Base-by-base conservation (phyloP, 2,888 invertebrate species). In the Gasteruption jaculator region DNA sequence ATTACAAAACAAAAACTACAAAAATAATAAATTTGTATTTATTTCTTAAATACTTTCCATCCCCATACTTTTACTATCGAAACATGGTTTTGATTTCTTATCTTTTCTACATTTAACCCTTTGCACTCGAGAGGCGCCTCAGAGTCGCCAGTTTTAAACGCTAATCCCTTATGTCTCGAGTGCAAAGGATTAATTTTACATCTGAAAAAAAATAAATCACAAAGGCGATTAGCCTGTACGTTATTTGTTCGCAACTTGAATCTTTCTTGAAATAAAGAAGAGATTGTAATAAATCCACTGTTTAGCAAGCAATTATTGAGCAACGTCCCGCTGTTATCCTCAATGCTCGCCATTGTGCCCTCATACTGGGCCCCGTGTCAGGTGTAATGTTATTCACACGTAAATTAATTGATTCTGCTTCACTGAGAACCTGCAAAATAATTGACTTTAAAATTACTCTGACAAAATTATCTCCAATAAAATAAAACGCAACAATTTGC, bases 401-500 rank as follows among this genome's bases (percentile, higher is more conserved):
- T 39, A 52, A 56, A 45, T 46, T 56, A 29, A 54, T 54, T 29
- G 43, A 32, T 38, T 50, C 46, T 22, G 43, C 20, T 37, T 50
- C 42, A 32, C 41, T 6, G 20, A 57, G 39, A 16, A 55, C 51
- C 30, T 54, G 14, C 10, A 11, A 16, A 10, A 54, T 41, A n/a
- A 58, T 50, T 10, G 35, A 11, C 39, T 48, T 42, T 16, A 54
- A 50, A 2, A 45, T 20, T 2, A 35, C 22, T 14, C 56, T 58
- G 27, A 52, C 39, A n/a, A 56, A 45, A n/a, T 50, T 52, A 21
- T 52, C 41, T 3, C 47, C 41, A 30, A 59, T 56, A 38, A 52
- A 60, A 45, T 55, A 54, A 46, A 57, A 60, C 5, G 52, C 58
- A 6, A 61, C 50, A 8, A 41, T 40, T 36, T 60, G 58, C 29